Percentiles rank a stretch among this genome's conserved stretches.
Conservation (phyloP, 2,797 vertebrate genomes). For the Leptatherina wallacei region DNA sequence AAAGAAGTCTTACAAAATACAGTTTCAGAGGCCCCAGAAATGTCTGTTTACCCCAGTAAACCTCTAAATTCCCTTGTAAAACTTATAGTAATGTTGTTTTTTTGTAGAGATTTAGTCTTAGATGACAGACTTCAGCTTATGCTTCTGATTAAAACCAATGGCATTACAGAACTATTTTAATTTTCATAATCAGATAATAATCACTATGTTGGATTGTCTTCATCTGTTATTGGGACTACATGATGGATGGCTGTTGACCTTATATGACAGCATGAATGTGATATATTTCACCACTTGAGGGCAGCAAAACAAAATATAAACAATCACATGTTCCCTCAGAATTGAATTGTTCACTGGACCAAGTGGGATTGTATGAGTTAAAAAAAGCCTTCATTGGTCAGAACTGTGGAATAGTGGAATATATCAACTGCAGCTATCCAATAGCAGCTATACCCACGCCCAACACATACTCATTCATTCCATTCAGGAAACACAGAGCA, state of each 20-base stretch:
- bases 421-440: background rate
- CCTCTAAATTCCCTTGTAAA: background rate
- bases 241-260: background rate
- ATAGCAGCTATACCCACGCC: too few relatives aligned
- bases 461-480: too few relatives aligned
- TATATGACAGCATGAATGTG: background rate
- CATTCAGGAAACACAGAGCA: background rate
- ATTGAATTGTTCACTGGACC: background rate
- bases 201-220: background rate
- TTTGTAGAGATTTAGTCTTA: background rate
- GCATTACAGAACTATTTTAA: background rate
- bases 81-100: background rate
- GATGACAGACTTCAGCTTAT: background rate
- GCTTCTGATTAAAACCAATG: background rate
- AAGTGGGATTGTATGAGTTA: too few relatives aligned
- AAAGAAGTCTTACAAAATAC: background rate
- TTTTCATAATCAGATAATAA: background rate
- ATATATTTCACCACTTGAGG: slow-evolving; percentile 13
- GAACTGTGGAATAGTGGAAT: background rate
- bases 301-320: slow-evolving; percentile 15
- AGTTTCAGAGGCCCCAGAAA: slow-evolving; percentile 13
- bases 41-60: slow-evolving; percentile 4
- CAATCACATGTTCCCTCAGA: background rate
- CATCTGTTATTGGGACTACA: background rate
- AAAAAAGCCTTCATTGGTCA: background rate